phyloP scores from a whole-genome alignment of 2,797 vertebrate species.

The Schizopygopsis malacanthus region DNA sequence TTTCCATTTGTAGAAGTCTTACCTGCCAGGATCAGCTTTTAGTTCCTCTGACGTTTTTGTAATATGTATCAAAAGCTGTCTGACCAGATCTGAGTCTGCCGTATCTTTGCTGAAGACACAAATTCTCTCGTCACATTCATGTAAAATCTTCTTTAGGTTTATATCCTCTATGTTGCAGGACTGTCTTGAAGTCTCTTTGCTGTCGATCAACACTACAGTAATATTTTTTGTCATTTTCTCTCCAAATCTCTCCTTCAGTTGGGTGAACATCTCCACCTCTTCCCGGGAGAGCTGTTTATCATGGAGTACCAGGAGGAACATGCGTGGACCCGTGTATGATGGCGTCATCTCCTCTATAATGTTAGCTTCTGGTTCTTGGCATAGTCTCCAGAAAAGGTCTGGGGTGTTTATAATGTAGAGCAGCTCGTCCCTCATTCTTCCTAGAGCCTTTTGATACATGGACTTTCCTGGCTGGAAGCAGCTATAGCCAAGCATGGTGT shows the following conservation, averaged over 20 bases:
- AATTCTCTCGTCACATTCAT: slow-evolving; percentile 10
- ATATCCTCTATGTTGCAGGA: neutral
- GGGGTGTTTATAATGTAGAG: slow-evolving; percentile 35
- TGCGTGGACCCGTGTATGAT: neutral
- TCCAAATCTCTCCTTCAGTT: slow-evolving; percentile 25
- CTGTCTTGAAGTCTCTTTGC: neutral
- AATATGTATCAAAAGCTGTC: slow-evolving; percentile 3
- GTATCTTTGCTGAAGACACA: neutral
- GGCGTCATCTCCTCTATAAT: neutral
- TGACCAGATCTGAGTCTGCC: neutral
- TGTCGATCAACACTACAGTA: slow-evolving; percentile 2
- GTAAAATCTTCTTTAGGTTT: neutral
- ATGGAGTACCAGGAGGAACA: slow-evolving; percentile 28
- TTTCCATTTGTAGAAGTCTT: neutral
- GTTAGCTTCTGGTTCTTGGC: neutral
- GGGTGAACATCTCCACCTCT: slow-evolving; percentile 10
- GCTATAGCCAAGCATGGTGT: slow-evolving; percentile 15
- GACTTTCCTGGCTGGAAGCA: neutral
- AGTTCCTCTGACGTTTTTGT: neutral
- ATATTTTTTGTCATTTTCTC: neutral
- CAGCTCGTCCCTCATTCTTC: neutral
- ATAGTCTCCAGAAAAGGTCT: slow-evolving; percentile 12
- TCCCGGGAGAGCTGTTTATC: slow-evolving; percentile 1
- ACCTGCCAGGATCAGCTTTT: neutral
- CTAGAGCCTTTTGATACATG: neutral